These are phyloP conservation scores for Zapornia atra DNA, from an alignment of 2,113 vertebrate genomes.

Conservation along the genomic window DNA sequence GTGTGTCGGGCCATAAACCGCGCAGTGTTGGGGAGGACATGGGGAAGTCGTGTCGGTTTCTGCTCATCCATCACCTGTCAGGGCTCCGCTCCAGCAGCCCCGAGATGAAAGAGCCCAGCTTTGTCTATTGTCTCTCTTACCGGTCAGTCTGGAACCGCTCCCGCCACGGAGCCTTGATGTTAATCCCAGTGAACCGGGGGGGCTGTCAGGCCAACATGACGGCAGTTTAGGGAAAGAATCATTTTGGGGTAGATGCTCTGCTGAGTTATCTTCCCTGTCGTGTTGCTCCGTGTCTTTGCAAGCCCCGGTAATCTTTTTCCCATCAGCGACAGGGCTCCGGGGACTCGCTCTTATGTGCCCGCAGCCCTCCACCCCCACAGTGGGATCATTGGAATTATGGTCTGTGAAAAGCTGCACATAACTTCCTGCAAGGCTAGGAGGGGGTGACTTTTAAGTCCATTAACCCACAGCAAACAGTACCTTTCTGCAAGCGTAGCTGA, in stretches of 20 bases:
- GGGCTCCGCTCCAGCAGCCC: constrained; percentile 50
- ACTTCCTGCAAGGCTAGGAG: background rate
- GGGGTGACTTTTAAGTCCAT: background rate
- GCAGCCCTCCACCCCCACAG: background rate
- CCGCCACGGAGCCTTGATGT: background rate
- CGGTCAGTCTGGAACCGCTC: background rate
- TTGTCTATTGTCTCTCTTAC: constrained; percentile 11
- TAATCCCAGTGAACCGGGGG: background rate
- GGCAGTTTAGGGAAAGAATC: background rate
- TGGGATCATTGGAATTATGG: background rate
- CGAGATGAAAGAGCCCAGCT: background rate
- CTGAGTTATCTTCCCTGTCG: background rate
- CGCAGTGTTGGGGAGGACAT: constrained; percentile 45
- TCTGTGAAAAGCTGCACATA: background rate
- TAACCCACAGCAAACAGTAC: background rate
- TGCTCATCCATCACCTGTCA: constrained; percentile 79
- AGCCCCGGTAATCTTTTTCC: background rate
- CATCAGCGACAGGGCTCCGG: background rate
- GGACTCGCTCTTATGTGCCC: background rate
- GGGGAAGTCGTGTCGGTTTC: constrained; percentile 50
- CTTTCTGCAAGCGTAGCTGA: background rate
- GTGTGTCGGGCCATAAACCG: constrained; percentile 30
- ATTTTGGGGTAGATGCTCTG: background rate
- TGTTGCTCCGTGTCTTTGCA: background rate
- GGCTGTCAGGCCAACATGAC: background rate